A percentile compares a stretch with the other conserved stretches of the same genome.
These are phyloP conservation scores for Mobula hypostoma DNA, from an alignment of 2,113 vertebrate genomes.

Conservation along the genomic window DNA sequence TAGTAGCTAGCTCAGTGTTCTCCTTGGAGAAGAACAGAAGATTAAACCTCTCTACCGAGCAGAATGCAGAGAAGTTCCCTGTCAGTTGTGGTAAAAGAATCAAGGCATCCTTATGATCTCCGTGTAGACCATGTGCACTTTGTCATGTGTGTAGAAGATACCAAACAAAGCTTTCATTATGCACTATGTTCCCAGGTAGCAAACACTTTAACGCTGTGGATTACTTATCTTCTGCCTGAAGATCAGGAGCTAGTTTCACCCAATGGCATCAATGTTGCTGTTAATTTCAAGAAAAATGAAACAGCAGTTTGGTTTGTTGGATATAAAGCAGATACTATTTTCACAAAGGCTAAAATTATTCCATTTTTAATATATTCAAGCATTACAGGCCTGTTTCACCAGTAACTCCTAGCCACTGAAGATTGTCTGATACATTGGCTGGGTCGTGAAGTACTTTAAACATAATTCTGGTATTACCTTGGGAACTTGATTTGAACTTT, in stretches of 20 bases:
- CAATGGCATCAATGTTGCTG: background rate
- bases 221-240: too few species aligned
- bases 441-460: background rate
- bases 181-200: too few species aligned
- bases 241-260: background rate
- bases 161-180: too few species aligned
- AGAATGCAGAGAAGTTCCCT: too few species aligned
- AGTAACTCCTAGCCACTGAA: background rate
- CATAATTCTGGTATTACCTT: background rate
- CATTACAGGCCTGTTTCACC: background rate
- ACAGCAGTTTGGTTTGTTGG: background rate
- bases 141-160: too few species aligned
- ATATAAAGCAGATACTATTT: background rate
- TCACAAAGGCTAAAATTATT: background rate
- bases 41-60: too few species aligned
- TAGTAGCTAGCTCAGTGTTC: too few species aligned
- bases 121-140: too few species aligned
- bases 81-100: too few species aligned
- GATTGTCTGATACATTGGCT: background rate
- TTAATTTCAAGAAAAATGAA: background rate
- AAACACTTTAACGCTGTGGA: too few species aligned
- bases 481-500: slow-evolving; percentile 6
- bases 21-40: too few species aligned
- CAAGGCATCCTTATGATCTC: too few species aligned
- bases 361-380: background rate